phyloP scores from a whole-genome alignment of 1,140 invertebrate genomes.

The Kradibia gibbosae region DNA sequence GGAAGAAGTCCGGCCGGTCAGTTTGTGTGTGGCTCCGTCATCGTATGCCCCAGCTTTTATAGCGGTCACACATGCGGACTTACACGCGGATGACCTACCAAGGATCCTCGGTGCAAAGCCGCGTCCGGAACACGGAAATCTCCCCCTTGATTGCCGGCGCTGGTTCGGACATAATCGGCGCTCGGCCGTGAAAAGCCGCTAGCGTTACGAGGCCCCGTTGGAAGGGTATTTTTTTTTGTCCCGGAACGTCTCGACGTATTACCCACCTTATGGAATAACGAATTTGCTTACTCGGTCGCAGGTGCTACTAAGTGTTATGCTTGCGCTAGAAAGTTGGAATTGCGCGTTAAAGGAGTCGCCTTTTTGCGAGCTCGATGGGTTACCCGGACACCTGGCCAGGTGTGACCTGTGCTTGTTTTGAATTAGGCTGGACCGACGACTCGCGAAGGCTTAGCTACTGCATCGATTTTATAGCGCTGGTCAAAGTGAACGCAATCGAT shows the following conservation, averaged over 20 bases:
- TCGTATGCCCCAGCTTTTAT: conserved; percentile 55
- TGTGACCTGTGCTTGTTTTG: too few relatives aligned
- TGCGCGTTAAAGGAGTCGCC: too few relatives aligned
- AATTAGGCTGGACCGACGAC: too few relatives aligned
- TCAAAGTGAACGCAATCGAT: too few relatives aligned
- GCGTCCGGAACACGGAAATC: conserved; percentile 15
- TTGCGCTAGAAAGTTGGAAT: conserved; percentile 1
- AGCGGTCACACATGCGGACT: conserved; percentile 27
- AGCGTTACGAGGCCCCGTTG: background rate
- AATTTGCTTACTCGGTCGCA: conserved; percentile 28
- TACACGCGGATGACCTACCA: background rate
- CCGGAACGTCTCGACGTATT: background rate
- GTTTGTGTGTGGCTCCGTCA: conserved; percentile 53
- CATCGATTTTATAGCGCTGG: too few relatives aligned
- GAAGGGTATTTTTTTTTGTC: background rate
- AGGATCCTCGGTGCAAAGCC: background rate
- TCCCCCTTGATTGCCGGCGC: background rate
- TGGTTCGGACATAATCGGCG: background rate
- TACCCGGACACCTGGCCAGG: too few relatives aligned
- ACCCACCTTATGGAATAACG: conserved; percentile 14
- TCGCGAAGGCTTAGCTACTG: too few relatives aligned
- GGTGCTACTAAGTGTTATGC: background rate
- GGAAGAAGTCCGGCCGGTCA: conserved; percentile 47
- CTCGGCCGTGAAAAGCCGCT: conserved; percentile 14
- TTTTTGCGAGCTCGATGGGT: background rate